Percentiles rank a stretch among this genome's conserved stretches.
These are phyloP conservation scores for Uromys caudimaculatus DNA, from an alignment of 2,797 vertebrate genomes.

Conservation along the genomic window DNA sequence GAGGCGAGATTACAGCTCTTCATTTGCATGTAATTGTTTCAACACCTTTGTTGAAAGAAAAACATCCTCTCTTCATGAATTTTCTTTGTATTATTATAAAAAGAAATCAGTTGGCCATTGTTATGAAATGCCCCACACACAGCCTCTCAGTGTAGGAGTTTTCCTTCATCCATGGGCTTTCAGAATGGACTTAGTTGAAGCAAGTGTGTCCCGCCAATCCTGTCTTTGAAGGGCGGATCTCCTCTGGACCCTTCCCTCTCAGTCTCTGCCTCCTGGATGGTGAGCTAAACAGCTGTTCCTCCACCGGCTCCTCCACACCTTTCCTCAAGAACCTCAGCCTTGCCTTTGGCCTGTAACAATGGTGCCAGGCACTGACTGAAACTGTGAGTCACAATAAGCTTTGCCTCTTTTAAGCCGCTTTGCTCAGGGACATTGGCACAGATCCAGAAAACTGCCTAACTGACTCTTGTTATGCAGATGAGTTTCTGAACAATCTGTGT, in stretches of 20 bases:
- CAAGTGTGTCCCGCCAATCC: fast-evolving
- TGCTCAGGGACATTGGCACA: neutral
- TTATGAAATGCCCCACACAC: neutral
- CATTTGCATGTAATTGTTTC: conserved; percentile 2
- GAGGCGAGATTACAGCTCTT: neutral
- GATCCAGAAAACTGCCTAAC: neutral
- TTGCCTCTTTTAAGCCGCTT: neutral
- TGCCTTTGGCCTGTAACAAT: neutral
- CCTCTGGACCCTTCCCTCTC: neutral
- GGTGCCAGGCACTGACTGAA: neutral
- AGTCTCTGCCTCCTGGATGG: neutral
- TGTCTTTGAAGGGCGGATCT: neutral
- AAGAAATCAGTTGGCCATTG: conserved; percentile 4
- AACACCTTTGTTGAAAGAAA: conserved; percentile 51
- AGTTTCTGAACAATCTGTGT: neutral
- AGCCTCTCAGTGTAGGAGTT: neutral
- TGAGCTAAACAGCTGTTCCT: neutral
- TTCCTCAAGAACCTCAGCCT: neutral
- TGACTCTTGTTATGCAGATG: neutral
- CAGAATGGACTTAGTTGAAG: neutral
- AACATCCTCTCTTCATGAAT: neutral
- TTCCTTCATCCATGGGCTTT: neutral
- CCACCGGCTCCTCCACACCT: neutral
- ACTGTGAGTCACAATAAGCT: neutral
- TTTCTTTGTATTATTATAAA: conserved; percentile 44